Evolutionary conservation across 2,113 vertebrate genomes (phyloP).

Genomic region (Triplophysa dalaica): DNA sequence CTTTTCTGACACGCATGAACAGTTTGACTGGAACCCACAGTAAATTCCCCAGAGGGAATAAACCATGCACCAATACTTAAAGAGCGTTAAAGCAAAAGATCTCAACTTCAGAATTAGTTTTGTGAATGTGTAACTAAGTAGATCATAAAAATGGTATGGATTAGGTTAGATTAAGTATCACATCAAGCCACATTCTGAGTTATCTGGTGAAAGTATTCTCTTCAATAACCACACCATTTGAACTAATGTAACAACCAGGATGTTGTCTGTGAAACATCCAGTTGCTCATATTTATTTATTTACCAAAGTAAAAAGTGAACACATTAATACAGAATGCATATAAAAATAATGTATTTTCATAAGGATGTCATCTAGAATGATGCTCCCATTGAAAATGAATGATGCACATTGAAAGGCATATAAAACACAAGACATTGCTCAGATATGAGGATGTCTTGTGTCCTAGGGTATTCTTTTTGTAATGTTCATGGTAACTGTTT

Average conservation of each 20-base stretch:
- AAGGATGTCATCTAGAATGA: too few relatives aligned
- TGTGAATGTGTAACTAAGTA: constrained; percentile 6
- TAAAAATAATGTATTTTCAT: too few relatives aligned
- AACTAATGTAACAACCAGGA: too few relatives aligned
- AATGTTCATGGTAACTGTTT: too few relatives aligned
- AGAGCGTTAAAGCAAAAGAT: neutral
- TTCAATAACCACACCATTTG: neutral
- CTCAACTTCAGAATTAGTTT: neutral
- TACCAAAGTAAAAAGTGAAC: too few relatives aligned
- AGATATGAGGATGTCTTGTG: too few relatives aligned
- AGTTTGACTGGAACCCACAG: constrained; percentile 5
- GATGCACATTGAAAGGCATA: too few relatives aligned
- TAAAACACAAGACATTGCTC: too few relatives aligned
- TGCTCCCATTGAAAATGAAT: too few relatives aligned
- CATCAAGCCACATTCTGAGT: neutral
- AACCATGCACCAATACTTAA: neutral
- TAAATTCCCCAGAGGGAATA: neutral
- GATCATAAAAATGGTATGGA: neutral
- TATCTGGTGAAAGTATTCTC: neutral
- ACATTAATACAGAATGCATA: too few relatives aligned
- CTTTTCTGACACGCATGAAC: constrained; percentile 5
- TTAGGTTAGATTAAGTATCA: neutral
- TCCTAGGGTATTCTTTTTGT: too few relatives aligned
- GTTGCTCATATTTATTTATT: too few relatives aligned
- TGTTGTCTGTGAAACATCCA: neutral